Evolutionary conservation across 1,140 invertebrate genomes (phyloP), one percentile per base, ranked within the genome.

Genomic region (Musca vetustissima): DNA sequence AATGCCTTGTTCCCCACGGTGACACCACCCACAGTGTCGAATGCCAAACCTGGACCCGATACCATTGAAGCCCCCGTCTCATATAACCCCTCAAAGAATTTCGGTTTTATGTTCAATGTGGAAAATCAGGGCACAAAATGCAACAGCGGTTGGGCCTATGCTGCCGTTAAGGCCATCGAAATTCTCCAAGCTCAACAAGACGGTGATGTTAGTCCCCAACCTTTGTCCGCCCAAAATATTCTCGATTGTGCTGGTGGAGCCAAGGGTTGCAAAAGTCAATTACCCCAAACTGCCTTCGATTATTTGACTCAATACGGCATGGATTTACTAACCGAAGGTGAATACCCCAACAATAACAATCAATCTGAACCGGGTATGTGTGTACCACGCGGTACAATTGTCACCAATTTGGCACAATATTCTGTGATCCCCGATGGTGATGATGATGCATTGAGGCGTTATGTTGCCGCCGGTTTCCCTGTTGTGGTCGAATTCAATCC

Each of bases 401-500:
- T 67, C 1, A 66, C 73, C 11, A 50, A 48, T 22, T 28, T 80
- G 49, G 50, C 48, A 2, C 64, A 53, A 7, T 81, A 80, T 57
- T 70, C 71, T 0, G 43, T 19, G 69, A 81, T 90, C 2, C 36
- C 87, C 2, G 73, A 86, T 72, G 88, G 86, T 43, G 83, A 89
- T 72, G 95, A 97, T 82, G 75, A 87, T 0, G 87, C 89, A 53
- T 80, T 97, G 0, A 87, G 87, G 78, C 76, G 84, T 55, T 93
- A 92, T 6, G 87, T 95, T 32, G 91, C 91, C 22, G 90, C 87
- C 4, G 81, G 90, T 67, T 92, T 92, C 24, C 93, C 93, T 8
- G 74, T 89, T 13, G 84, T 87, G 13, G 84, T 88, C 47, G 93
- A 91, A 52, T 94, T 95, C 74, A 92, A 96, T 85, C 93, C 92